These are phyloP conservation scores for Eidolon helvum DNA, from an alignment of 2,113 vertebrate species.

Conservation along the genomic window DNA sequence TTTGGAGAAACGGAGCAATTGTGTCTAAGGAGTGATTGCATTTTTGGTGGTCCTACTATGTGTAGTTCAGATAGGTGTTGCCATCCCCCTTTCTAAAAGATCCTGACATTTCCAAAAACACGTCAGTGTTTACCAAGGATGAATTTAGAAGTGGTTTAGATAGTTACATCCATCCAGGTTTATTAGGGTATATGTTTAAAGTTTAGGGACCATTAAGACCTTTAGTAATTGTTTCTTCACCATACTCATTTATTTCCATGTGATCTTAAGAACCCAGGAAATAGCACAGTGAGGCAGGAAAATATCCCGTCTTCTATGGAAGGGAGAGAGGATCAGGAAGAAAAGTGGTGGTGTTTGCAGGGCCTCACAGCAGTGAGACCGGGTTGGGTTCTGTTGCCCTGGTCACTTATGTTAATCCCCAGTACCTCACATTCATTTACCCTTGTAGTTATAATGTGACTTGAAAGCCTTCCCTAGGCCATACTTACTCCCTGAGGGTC, in stretches of 20 bases:
- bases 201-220: background rate
- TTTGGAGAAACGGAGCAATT: background rate
- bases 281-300: background rate
- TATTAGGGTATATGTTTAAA: background rate
- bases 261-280: background rate
- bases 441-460: background rate
- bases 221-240: background rate
- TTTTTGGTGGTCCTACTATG: background rate
- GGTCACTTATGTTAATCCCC: no score
- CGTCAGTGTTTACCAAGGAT: background rate
- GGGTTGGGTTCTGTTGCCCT: background rate
- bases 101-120: background rate
- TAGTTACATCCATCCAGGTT: background rate
- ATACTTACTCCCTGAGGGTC: background rate
- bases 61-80: background rate
- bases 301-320: background rate
- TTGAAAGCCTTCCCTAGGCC: background rate
- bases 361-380: background rate
- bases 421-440: background rate
- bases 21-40: fast-evolving
- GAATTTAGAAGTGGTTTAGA: background rate
- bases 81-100: background rate
- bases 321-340: fast-evolving
- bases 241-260: background rate
- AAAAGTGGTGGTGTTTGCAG: background rate